phyloP scores from a whole-genome alignment of 2,113 vertebrate genomes.

The Otocyon megalotis region DNA sequence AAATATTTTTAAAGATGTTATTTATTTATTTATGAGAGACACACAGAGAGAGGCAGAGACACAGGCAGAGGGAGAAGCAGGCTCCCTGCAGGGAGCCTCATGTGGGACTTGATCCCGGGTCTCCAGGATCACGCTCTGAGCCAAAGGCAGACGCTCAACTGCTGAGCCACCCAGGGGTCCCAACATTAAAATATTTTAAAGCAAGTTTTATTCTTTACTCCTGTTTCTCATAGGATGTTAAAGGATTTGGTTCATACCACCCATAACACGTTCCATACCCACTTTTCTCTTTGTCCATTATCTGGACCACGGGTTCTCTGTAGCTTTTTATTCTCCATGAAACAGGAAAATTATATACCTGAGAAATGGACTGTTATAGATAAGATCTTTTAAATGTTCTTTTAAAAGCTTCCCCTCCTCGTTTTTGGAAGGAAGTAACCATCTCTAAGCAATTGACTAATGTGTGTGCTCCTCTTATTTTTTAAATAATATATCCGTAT shows the following conservation, averaged over 20 bases:
- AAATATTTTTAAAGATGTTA: not conserved
- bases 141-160: too few species aligned
- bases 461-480: not conserved
- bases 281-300: not conserved
- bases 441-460: not conserved
- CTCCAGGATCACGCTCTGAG: too few species aligned
- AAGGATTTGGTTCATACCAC: not conserved
- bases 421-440: not conserved
- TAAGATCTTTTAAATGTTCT: not conserved
- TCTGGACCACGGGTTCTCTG: not conserved
- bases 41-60: too few species aligned
- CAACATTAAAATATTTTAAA: not conserved
- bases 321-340: not conserved
- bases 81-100: too few species aligned
- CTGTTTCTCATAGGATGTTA: not conserved
- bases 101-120: too few species aligned
- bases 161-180: too few species aligned
- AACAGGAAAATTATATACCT: not conserved
- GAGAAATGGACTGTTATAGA: not conserved
- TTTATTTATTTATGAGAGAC: too few species aligned
- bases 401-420: not conserved
- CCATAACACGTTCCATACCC: accelerated
- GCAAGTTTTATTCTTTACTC: not conserved
- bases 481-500: not conserved
- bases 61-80: too few species aligned